phyloP scores from a whole-genome alignment of 2,797 vertebrate genomes.

The Peromyscus eremicus region DNA sequence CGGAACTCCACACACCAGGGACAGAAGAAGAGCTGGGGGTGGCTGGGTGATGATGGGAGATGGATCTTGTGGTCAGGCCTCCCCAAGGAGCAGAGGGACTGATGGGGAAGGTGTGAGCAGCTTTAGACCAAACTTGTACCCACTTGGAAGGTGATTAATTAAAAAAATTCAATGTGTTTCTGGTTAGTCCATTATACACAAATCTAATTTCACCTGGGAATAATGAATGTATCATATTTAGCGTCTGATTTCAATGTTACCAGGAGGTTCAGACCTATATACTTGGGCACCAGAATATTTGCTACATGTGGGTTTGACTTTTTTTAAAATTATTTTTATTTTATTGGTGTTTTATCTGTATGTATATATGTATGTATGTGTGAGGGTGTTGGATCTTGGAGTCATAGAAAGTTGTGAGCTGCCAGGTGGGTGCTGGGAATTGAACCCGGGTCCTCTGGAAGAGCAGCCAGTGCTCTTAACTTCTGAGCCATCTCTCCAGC shows the following conservation, averaged over 20 bases:
- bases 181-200: background rate
- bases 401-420: too few relatives aligned
- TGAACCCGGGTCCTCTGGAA: too few relatives aligned
- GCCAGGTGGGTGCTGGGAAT: too few relatives aligned
- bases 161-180: background rate
- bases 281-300: background rate
- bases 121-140: background rate
- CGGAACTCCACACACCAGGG: background rate
- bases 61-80: background rate
- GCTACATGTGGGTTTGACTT: background rate
- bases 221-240: background rate
- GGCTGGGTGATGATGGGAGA: background rate
- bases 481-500: too few relatives aligned
- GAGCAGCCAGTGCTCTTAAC: too few relatives aligned
- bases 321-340: too few relatives aligned
- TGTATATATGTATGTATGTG: too few relatives aligned
- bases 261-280: background rate
- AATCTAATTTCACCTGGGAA: background rate
- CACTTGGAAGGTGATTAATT: background rate
- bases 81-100: background rate
- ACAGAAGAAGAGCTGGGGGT: background rate
- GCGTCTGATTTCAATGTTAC: conserved; percentile 39
- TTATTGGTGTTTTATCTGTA: too few relatives aligned
- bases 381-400: too few relatives aligned
- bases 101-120: background rate